Conservation (phyloP, 2,797 vertebrate species). For the Rhincodon typus region DNA sequence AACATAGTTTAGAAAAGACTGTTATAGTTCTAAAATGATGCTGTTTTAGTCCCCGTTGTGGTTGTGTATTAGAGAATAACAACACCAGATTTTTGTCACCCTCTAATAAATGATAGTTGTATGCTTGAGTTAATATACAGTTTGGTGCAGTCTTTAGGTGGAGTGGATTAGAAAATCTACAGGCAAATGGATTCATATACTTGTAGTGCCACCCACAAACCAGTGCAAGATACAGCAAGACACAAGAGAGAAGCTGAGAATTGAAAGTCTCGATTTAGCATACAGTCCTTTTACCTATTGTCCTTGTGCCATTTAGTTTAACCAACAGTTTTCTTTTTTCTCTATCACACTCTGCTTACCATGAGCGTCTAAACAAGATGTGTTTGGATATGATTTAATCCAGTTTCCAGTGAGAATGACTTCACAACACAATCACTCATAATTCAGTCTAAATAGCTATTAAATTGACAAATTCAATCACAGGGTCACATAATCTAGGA, state of each 20-base stretch:
- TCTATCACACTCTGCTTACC: neutral
- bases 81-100: too few relatives aligned
- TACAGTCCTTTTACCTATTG: neutral
- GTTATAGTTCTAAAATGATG: neutral
- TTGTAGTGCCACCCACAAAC: neutral
- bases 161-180: neutral
- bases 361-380: neutral
- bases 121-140: neutral
- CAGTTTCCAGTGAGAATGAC: neutral
- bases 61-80: neutral
- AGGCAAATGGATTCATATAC: neutral
- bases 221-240: neutral
- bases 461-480: conserved; percentile 9
- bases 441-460: neutral
- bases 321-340: neutral
- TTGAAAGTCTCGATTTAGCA: neutral
- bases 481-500: neutral
- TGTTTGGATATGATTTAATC: neutral
- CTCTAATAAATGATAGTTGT: neutral
- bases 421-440: neutral
- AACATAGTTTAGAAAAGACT: neutral
- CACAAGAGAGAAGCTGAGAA: neutral
- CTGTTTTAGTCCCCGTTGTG: neutral
- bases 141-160: neutral
- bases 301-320: neutral